These are phyloP conservation scores for Lepidocyrtinus sp. DNA, from an alignment of 2,888 invertebrate species.

Conservation along the genomic window DNA sequence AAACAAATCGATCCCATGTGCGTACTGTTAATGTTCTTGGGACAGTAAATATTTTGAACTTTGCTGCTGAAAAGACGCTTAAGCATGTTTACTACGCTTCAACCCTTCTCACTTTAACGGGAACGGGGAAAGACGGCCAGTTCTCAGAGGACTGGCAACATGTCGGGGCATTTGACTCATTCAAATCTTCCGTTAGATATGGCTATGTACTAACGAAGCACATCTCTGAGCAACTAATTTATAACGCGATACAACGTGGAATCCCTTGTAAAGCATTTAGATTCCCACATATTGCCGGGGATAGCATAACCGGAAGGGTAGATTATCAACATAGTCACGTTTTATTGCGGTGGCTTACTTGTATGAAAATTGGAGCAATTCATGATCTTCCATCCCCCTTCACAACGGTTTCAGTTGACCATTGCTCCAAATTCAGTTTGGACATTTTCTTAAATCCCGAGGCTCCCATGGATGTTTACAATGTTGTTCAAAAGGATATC, in stretches of 20 bases:
- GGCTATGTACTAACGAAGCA: constrained; percentile 36
- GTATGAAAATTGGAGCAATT: constrained; percentile 33
- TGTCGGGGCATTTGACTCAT: constrained; percentile 1
- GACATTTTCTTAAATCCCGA: constrained; percentile 30
- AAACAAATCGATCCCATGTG: not conserved
- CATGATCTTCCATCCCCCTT: constrained; percentile 3
- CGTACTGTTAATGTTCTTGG: constrained; percentile 29
- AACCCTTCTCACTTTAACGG: constrained; percentile 3
- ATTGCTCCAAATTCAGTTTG: not conserved
- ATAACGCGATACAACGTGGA: constrained; percentile 33
- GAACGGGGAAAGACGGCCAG: not conserved
- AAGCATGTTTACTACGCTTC: constrained; percentile 42
- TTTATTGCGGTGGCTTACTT: constrained; percentile 7
- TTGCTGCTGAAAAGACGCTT: constrained; percentile 6
- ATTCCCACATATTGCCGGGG: constrained; percentile 26
- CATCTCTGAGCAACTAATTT: constrained; percentile 27
- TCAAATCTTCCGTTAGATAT: not conserved
- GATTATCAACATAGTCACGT: not conserved
- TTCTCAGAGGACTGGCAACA: constrained; percentile 32
- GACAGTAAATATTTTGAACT: constrained; percentile 24
- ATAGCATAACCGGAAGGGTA: constrained; percentile 20
- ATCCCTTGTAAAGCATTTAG: constrained; percentile 39
- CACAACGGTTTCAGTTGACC: constrained; percentile 18
- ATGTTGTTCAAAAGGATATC: not conserved
- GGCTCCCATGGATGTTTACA: constrained; percentile 25